Evolutionary conservation across 2,113 vertebrate species (phyloP), one percentile per base, ranked within the genome.

Genomic region (Melanotaenia duboulayi): DNA sequence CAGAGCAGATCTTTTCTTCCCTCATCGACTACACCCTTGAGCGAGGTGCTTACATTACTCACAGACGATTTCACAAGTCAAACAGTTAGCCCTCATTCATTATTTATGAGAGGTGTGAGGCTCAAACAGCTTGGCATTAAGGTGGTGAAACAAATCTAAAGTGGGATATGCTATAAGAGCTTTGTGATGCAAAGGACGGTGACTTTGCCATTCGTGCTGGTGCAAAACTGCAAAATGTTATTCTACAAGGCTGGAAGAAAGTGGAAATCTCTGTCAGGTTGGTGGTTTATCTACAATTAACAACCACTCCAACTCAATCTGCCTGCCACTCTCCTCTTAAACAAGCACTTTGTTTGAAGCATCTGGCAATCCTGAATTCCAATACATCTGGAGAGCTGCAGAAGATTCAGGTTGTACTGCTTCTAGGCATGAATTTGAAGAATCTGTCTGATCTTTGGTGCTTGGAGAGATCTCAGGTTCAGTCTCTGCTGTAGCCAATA

Each of bases 71-170:
- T 79, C 71, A 78, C 74, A 64, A 78, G 59, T 71, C 66, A 76
- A 85, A 74, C 82, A 80, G 74, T 81, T 88, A 40, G 52, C 9
- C 57, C 46, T 56, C 74, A 71, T 88, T 75, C 28, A 84, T 84
- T 78, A 86, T 86, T 78, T 35, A 83, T 85, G 63, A 74, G 76
- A 80, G 73, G 76, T 52, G 60, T 70, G 60, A 55, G 56, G 76
- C 60, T 4, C 64, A 66, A 85, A 62, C 78, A 66, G 71, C 50
- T 20, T 7, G 63, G 58, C 59, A 61, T 51, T 22, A 23, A 66
- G 20, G 56, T 54, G 71, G 35, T 64, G 65, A 73, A 82, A 72
- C 74, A 60, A 78, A 77, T 82, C 67, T 23, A 44, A 55, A 17
- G 25, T 17, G 57, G 65, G 51, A 25, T 23, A 13, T 17, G 25